Conservation (phyloP, 1,140 invertebrate species). For the Heterodera carotae region DNA sequence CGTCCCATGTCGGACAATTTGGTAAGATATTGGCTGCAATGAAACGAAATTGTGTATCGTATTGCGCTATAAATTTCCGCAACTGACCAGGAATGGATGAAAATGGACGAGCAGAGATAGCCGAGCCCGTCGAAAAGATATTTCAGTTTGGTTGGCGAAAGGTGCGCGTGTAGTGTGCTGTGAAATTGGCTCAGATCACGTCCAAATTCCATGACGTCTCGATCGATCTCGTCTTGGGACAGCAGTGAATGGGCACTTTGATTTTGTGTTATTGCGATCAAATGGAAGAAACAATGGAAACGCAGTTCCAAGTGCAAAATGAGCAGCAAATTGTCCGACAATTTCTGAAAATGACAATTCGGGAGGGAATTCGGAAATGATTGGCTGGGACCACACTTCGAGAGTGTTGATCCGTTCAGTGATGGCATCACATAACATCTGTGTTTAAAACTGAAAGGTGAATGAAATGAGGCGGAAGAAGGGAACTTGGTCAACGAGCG, state of each 20-base stretch:
- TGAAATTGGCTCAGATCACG: conserved; percentile 79
- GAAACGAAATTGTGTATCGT: conserved; percentile 5
- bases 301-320: conserved; percentile 85
- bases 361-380: neutral
- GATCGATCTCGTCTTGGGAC: conserved; percentile 76
- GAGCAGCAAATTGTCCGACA: conserved; percentile 84
- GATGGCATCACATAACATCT: conserved; percentile 65
- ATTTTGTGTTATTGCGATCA: conserved; percentile 74
- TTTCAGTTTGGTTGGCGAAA: conserved; percentile 79
- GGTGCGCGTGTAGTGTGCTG: conserved; percentile 75
- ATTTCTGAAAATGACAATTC: conserved; percentile 16
- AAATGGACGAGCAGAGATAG: conserved; percentile 80
- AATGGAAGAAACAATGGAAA: conserved; percentile 90
- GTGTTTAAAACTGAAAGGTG: neutral
- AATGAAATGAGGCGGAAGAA: neutral
- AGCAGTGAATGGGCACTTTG: conserved; percentile 11
- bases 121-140: conserved; percentile 92
- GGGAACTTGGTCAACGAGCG: conserved; percentile 46
- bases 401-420: conserved; percentile 77
- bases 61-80: neutral
- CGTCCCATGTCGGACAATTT: conserved; percentile 76
- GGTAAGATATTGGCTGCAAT: conserved; percentile 76
- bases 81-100: conserved; percentile 74
- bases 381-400: conserved; percentile 74
- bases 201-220: conserved; percentile 79